These are phyloP conservation scores for Anguilla anguilla DNA, from an alignment of 2,797 vertebrate genomes.

Conservation along the genomic window DNA sequence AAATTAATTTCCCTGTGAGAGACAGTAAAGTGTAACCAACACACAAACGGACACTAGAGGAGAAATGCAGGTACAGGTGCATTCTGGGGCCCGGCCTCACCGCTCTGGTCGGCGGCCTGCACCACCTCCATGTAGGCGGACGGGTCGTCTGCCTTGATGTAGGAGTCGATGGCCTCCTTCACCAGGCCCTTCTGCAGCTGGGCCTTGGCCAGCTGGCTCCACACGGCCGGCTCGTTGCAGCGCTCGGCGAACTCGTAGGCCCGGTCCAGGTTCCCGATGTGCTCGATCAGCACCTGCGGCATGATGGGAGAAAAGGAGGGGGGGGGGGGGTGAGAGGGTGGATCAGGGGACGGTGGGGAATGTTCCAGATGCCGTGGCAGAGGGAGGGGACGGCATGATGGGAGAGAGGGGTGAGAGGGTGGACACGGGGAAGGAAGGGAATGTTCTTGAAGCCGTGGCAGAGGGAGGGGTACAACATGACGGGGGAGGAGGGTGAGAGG, in stretches of 20 bases:
- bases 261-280: constrained; percentile 96
- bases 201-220: constrained; percentile 98
- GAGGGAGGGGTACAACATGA: neutral
- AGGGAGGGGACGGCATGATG: neutral
- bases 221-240: constrained; percentile 97
- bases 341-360: neutral
- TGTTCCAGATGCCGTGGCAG: neutral
- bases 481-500: neutral
- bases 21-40: too few relatives aligned
- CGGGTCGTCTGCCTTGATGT: constrained; percentile 98
- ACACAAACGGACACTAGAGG: neutral
- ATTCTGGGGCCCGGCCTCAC: constrained; percentile 60
- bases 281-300: constrained; percentile 93
- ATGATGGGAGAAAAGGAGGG: neutral
- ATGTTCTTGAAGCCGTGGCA: neutral
- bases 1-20: too few relatives aligned
- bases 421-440: neutral
- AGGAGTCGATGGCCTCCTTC: constrained; percentile 98
- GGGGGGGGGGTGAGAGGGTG: neutral
- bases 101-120: constrained; percentile 92
- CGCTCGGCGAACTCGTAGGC: constrained; percentile 98
- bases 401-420: neutral
- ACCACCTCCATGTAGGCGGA: constrained; percentile 99
- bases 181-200: constrained; percentile 97
- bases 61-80: neutral